A percentile compares a stretch with the other conserved stretches of the same genome.
Conservation (phyloP, 2,797 vertebrate genomes). For the Cottoperca gobio region DNA sequence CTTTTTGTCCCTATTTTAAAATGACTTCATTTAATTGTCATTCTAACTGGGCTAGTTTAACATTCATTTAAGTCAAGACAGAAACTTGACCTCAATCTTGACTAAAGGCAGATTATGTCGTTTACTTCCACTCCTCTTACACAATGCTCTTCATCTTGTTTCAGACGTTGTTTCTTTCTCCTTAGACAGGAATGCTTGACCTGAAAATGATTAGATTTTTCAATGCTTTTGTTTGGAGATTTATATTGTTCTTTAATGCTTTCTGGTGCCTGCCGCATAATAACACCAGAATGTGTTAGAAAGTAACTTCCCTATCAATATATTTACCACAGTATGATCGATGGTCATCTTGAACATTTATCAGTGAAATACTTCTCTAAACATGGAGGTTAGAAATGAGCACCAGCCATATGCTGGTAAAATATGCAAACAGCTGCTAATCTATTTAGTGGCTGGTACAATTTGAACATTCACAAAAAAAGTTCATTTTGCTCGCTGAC, state of each 20-base stretch:
- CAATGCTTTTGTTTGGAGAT: neutral
- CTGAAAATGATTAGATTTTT: neutral
- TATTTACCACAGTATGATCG: neutral
- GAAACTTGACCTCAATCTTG: neutral
- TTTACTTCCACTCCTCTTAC: neutral
- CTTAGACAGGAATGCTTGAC: neutral
- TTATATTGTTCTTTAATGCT: neutral
- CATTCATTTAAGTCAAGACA: neutral
- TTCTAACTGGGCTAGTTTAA: conserved; percentile 14
- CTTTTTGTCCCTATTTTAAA: conserved; percentile 31
- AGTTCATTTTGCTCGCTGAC: neutral
- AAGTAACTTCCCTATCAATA: neutral
- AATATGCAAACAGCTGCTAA: neutral
- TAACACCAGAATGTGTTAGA: neutral
- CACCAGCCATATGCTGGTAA: neutral
- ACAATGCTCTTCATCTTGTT: neutral
- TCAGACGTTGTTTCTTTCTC: neutral
- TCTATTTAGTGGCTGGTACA: neutral
- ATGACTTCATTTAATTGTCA: conserved; percentile 26
- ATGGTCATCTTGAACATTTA: neutral
- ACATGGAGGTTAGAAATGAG: neutral
- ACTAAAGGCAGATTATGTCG: neutral
- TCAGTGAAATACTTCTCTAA: neutral
- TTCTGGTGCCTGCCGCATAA: neutral
- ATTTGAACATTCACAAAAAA: neutral